Evolutionary conservation across 2,888 invertebrate species (phyloP).

Genomic region (Sisyra nigra): DNA sequence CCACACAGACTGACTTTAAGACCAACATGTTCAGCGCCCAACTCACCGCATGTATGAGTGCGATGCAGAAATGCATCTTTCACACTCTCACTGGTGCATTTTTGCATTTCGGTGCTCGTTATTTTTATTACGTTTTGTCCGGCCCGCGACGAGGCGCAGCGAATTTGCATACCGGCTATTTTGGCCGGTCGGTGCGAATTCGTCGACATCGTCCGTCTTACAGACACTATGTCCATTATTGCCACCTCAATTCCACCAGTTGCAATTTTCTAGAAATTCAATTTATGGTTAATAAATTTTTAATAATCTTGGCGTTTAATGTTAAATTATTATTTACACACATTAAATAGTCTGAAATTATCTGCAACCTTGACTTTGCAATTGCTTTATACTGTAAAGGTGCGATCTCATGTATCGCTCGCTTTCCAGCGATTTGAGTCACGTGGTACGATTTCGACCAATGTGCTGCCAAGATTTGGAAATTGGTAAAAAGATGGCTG

Average conservation of each 20-base stretch:
- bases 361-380: background rate
- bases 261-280: slow-evolving; percentile 21
- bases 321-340: too few relatives aligned
- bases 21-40: slow-evolving; percentile 49
- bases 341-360: too few relatives aligned
- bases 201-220: slow-evolving; percentile 11
- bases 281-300: too few relatives aligned
- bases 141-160: background rate
- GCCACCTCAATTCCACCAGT: slow-evolving; percentile 29
- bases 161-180: slow-evolving; percentile 4
- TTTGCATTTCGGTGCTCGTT: slow-evolving; percentile 2
- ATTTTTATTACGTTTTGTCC: slow-evolving; percentile 3
- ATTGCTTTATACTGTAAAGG: background rate
- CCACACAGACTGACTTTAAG: slow-evolving; percentile 67
- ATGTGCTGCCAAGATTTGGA: too few relatives aligned
- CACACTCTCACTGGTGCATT: background rate
- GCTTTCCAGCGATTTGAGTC: too few relatives aligned
- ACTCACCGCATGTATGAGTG: slow-evolving; percentile 79
- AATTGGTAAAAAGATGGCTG: too few relatives aligned
- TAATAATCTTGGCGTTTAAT: too few relatives aligned
- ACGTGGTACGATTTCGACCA: too few relatives aligned
- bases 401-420: too few relatives aligned
- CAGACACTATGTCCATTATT: slow-evolving; percentile 22
- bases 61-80: slow-evolving; percentile 27
- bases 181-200: slow-evolving; percentile 3